Conservation (phyloP, 2,797 vertebrate species). For the Darevskia nairensis region DNA sequence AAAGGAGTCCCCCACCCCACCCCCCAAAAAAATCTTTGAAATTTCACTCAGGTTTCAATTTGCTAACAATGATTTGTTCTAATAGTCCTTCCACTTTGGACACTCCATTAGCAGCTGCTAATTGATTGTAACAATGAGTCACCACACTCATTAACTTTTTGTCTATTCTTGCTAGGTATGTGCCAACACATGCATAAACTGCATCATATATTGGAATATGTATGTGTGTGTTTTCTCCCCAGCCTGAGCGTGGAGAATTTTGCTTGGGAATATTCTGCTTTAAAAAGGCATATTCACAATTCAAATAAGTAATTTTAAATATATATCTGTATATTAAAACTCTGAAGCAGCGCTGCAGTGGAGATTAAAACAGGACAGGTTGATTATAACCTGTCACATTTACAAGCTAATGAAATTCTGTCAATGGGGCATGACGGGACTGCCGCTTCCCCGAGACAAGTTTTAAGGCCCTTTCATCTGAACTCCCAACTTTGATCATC, state of each 20-base stretch:
- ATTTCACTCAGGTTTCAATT: not conserved
- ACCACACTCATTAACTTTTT: not conserved
- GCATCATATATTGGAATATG: not conserved
- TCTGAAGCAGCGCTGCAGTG: not conserved
- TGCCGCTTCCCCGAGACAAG: not conserved
- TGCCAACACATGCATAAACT: not conserved
- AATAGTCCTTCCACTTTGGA: not conserved
- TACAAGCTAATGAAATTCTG: conserved; percentile 49
- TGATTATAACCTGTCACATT: conserved; percentile 64
- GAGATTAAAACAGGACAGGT: conserved; percentile 55
- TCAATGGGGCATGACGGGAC: not conserved
- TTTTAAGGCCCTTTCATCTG: conserved; percentile 40
- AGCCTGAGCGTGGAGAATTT: conserved; percentile 9
- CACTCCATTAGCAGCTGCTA: not conserved
- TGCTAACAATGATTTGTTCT: not conserved
- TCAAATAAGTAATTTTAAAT: conserved; percentile 20
- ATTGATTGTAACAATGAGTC: not conserved
- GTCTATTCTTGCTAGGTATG: not conserved
- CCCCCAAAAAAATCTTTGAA: too few relatives aligned
- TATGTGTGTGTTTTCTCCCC: not conserved
- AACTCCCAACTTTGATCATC: conserved; percentile 49
- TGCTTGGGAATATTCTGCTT: conserved; percentile 20
- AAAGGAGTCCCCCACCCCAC: not conserved
- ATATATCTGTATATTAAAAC: not conserved
- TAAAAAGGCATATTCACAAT: conserved; percentile 5